phyloP scores from a whole-genome alignment of 2,113 vertebrate species.

The Lasiurus cinereus region DNA sequence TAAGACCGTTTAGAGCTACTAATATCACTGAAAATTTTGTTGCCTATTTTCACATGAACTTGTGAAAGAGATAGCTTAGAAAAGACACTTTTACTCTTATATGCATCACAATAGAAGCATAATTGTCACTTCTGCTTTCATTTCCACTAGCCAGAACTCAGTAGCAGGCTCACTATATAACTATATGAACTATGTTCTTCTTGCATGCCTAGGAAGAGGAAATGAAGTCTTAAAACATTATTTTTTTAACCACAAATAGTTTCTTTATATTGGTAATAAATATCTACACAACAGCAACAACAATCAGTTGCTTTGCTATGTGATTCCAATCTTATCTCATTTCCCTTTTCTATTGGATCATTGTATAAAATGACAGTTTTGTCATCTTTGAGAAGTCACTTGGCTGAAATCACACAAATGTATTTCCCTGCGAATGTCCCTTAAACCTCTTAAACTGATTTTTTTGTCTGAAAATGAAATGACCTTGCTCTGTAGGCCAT shows the following conservation, averaged over 20 bases:
- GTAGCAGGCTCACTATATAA: not conserved
- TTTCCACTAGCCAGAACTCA: not conserved
- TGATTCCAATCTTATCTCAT: not conserved
- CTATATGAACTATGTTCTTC: not conserved
- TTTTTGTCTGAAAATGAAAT: constrained; percentile 12
- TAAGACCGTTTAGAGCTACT: not conserved
- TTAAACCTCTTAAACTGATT: not conserved
- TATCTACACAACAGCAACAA: not conserved
- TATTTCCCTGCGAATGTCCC: not conserved
- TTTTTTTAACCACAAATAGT: not conserved
- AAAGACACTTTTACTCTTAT: not conserved
- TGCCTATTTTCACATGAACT: not conserved
- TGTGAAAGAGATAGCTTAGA: not conserved
- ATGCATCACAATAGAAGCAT: not conserved
- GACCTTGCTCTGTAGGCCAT: not conserved
- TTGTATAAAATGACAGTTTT: not conserved
- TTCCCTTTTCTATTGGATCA: not conserved
- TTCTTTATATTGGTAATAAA: not conserved
- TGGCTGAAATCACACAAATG: not conserved
- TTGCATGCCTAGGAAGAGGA: not conserved
- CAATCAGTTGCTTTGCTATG: not conserved
- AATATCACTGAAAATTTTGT: not conserved
- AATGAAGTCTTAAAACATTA: not conserved
- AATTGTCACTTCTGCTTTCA: not conserved
- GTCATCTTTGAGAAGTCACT: not conserved